Evolutionary conservation across 2,113 vertebrate species (phyloP).

Genomic region (Amia ocellicauda): DNA sequence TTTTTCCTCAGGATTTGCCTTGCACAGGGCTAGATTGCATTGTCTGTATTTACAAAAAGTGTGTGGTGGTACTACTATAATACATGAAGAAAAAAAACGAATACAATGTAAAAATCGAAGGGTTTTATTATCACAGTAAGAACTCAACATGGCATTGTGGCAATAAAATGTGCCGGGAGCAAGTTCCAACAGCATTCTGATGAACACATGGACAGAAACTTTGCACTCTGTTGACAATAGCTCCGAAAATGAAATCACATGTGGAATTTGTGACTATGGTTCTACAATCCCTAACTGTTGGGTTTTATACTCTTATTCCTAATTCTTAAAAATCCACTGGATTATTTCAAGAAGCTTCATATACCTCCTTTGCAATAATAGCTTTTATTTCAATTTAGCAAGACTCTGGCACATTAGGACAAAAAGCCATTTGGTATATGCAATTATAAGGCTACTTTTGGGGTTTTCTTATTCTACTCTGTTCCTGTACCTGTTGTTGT

Average conservation of each 20-base stretch:
- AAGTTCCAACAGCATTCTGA: neutral
- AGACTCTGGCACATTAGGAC: slow-evolving; percentile 58
- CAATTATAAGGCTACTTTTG: slow-evolving; percentile 31
- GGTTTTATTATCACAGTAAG: neutral
- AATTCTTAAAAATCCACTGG: neutral
- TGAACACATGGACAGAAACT: neutral
- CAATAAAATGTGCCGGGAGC: neutral
- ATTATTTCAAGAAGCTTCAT: slow-evolving; percentile 56
- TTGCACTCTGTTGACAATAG: neutral
- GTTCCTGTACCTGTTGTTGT: slow-evolving; percentile 62
- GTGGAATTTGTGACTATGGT: neutral
- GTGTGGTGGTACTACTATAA: neutral
- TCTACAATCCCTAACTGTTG: neutral
- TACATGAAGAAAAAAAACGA: too few relatives aligned
- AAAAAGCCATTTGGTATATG: slow-evolving; percentile 62
- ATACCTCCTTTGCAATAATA: slow-evolving; percentile 78
- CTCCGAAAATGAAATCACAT: neutral
- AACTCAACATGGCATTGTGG: neutral
- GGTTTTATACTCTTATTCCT: neutral
- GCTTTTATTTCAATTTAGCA: slow-evolving; percentile 50
- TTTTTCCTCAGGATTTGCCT: slow-evolving; percentile 74
- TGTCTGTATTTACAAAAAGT: slow-evolving; percentile 48
- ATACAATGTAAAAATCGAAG: neutral
- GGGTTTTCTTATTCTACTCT: slow-evolving; percentile 53
- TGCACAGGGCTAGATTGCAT: slow-evolving; percentile 66